Conservation (phyloP, 2,888 invertebrate species). For the Siphonodentalium dalli region DNA sequence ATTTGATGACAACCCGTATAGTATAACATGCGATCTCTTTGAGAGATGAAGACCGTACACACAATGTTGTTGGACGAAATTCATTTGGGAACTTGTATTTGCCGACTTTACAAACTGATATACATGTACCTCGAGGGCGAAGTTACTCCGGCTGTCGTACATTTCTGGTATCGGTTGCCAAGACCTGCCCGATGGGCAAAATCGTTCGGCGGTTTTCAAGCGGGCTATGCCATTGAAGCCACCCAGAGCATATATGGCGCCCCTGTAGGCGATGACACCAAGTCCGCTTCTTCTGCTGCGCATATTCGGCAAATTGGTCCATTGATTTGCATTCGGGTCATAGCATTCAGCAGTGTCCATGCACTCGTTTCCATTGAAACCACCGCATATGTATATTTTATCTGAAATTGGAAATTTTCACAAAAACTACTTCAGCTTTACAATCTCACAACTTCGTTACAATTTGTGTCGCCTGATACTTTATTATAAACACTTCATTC, state of each 20-base stretch:
- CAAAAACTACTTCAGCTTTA: too few relatives aligned
- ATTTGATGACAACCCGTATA: too few relatives aligned
- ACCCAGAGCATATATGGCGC: constrained; percentile 74
- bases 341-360: constrained; percentile 46
- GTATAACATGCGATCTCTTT: too few relatives aligned
- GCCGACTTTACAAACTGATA: too few relatives aligned
- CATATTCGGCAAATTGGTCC: constrained; percentile 70
- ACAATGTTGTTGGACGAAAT: too few relatives aligned
- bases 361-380: constrained; percentile 56
- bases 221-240: constrained; percentile 87
- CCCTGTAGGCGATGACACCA: constrained; percentile 84
- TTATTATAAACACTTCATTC: too few relatives aligned
- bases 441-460: too few relatives aligned
- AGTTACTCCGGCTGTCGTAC: constrained; percentile 41
- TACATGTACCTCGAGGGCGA: constrained; percentile 43
- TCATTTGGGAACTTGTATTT: too few relatives aligned
- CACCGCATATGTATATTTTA: constrained; percentile 49
- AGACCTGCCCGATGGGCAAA: constrained; percentile 82
- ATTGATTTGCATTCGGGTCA: constrained; percentile 41
- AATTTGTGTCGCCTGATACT: too few relatives aligned
- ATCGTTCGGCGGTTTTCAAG: constrained; percentile 75
- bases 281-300: constrained; percentile 84
- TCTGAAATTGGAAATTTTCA: too few relatives aligned
- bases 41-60: too few relatives aligned
- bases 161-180: constrained; percentile 71